Percentiles rank a stretch among this genome's conserved stretches.
Conservation (phyloP, 2,888 invertebrate species). For the Dicyrtomina minuta region DNA sequence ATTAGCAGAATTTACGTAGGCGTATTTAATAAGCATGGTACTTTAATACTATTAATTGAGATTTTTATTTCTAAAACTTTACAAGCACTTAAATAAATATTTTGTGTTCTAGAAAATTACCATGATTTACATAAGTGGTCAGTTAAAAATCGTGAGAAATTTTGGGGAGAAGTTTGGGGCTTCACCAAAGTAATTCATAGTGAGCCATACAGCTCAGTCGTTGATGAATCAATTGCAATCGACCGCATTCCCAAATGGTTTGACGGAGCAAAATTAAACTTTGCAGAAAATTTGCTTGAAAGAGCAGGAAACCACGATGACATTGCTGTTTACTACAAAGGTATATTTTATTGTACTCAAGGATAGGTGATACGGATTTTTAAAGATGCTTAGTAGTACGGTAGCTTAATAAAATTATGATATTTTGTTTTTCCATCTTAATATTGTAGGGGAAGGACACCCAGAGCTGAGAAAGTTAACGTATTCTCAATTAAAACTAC, state of each 20-base stretch:
- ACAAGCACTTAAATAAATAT: too few relatives aligned
- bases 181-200: slow-evolving; percentile 52
- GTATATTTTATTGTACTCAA: slow-evolving; percentile 53
- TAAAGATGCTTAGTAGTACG: too few relatives aligned
- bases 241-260: slow-evolving; percentile 62
- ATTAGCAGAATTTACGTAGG: too few relatives aligned
- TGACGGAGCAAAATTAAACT: slow-evolving; percentile 59
- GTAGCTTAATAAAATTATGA: too few relatives aligned
- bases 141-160: slow-evolving; percentile 47
- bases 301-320: slow-evolving; percentile 57
- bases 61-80: too few relatives aligned
- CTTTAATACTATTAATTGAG: too few relatives aligned
- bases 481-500: slow-evolving; percentile 56
- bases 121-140: slow-evolving; percentile 54
- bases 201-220: slow-evolving; percentile 45
- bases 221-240: slow-evolving; percentile 55
- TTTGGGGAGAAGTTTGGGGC: slow-evolving; percentile 54
- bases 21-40: background rate
- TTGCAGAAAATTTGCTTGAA: slow-evolving; percentile 60
- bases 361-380: too few relatives aligned
- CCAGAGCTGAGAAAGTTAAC: slow-evolving; percentile 54
- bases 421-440: background rate
- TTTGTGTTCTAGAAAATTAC: slow-evolving; percentile 47
- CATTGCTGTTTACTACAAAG: slow-evolving; percentile 59
- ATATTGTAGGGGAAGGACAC: slow-evolving; percentile 52